Conservation (phyloP, 2,888 invertebrate species). For the Malacosoma neustria region DNA sequence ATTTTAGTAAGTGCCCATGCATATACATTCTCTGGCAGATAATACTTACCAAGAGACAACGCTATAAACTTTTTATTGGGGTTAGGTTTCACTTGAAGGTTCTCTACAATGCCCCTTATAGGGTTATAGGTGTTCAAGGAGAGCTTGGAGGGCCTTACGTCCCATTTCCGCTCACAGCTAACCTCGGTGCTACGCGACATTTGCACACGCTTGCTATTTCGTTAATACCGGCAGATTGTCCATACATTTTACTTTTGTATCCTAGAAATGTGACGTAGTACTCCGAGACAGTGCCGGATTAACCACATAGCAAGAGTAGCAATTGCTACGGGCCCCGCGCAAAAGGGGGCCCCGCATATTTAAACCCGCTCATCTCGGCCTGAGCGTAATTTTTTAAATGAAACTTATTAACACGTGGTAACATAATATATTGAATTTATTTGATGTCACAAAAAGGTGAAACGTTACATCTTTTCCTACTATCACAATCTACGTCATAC, state of each 20-base stretch:
- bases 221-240: conserved; percentile 10
- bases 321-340: too few relatives aligned
- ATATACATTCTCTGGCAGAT: background rate
- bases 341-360: too few relatives aligned
- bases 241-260: conserved; percentile 4
- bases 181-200: conserved; percentile 44
- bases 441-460: too few relatives aligned
- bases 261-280: background rate
- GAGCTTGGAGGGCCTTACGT: conserved; percentile 82
- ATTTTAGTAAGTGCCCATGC: background rate
- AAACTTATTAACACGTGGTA: too few relatives aligned
- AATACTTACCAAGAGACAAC: conserved; percentile 87
- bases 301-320: too few relatives aligned
- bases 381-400: too few relatives aligned
- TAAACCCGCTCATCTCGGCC: too few relatives aligned
- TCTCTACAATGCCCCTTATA: conserved; percentile 93
- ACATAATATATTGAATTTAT: too few relatives aligned
- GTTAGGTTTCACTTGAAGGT: conserved; percentile 90
- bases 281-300: background rate
- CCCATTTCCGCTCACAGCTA: conserved; percentile 72
- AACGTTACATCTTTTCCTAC: too few relatives aligned
- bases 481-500: too few relatives aligned
- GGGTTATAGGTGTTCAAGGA: conserved; percentile 92
- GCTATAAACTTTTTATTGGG: conserved; percentile 94
- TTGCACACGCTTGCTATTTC: conserved; percentile 6